These are phyloP conservation scores for Apeltes quadracus DNA, from an alignment of 2,113 vertebrate species.

Conservation along the genomic window DNA sequence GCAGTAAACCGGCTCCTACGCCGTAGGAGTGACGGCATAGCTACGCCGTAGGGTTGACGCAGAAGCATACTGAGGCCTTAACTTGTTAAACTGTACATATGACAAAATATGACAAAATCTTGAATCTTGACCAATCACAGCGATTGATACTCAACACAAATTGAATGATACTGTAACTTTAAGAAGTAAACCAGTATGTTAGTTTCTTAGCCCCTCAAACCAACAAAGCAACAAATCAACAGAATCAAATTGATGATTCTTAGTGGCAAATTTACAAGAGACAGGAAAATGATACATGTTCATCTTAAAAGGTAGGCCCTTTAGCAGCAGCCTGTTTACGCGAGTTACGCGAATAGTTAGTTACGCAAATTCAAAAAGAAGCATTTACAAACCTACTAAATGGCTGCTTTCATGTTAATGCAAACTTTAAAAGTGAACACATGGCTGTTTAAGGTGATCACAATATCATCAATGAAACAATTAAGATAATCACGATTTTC, in stretches of 20 bases:
- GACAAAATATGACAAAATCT: too few species aligned
- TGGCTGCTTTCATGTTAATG: constrained; percentile 12
- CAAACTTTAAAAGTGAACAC: constrained; percentile 34
- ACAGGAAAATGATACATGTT: background rate
- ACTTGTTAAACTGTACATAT: too few species aligned
- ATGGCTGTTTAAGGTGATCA: constrained; percentile 34
- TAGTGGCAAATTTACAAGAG: background rate
- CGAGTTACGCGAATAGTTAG: too few species aligned
- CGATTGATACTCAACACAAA: too few species aligned
- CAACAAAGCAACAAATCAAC: background rate
- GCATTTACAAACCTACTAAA: constrained; percentile 1
- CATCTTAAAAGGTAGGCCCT: background rate
- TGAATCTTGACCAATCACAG: too few species aligned
- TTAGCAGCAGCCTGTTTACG: background rate
- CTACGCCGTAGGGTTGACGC: too few species aligned
- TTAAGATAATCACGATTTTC: constrained; percentile 10
- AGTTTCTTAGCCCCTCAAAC: too few species aligned
- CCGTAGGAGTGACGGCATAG: too few species aligned
- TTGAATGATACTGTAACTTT: too few species aligned
- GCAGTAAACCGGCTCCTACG: too few species aligned
- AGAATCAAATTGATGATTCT: background rate
- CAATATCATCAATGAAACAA: constrained; percentile 40
- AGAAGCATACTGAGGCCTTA: too few species aligned
- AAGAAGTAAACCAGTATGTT: too few species aligned
- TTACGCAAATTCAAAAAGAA: constrained; percentile 10